phyloP scores from a whole-genome alignment of 2,797 vertebrate species.

The Alauda arvensis region DNA sequence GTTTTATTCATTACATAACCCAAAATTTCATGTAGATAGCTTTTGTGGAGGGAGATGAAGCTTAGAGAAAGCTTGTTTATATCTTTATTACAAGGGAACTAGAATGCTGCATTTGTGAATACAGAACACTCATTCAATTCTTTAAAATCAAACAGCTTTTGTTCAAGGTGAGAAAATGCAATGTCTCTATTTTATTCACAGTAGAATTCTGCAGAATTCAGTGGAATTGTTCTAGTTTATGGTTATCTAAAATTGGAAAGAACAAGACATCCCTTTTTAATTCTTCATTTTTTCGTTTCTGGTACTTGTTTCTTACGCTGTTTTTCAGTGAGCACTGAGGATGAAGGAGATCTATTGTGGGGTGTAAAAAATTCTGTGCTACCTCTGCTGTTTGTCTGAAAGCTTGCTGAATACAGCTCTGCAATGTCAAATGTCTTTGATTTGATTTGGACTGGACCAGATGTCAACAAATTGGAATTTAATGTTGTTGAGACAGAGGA shows the following conservation, averaged over 20 bases:
- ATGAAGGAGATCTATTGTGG: background rate
- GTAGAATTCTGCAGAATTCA: background rate
- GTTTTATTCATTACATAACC: background rate
- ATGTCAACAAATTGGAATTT: conserved; percentile 65
- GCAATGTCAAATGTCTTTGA: conserved; percentile 56
- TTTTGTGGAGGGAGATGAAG: background rate
- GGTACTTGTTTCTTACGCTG: background rate
- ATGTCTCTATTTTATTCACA: background rate
- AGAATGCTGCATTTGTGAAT: background rate
- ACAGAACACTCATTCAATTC: background rate
- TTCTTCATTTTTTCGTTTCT: background rate
- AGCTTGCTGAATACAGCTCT: conserved; percentile 14
- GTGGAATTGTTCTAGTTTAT: background rate
- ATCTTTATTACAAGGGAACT: background rate
- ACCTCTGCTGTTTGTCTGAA: conserved; percentile 41
- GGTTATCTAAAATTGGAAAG: background rate
- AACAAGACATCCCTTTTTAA: background rate
- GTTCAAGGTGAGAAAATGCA: background rate
- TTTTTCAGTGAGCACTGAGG: background rate
- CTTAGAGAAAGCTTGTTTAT: background rate
- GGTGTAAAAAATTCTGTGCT: conserved; percentile 14
- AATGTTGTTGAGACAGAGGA: conserved; percentile 64
- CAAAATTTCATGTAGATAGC: background rate
- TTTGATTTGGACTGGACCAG: conserved; percentile 62
- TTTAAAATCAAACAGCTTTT: background rate